phyloP scores from a whole-genome alignment of 1,140 invertebrate genomes.

The Globodera rostochiensis region DNA sequence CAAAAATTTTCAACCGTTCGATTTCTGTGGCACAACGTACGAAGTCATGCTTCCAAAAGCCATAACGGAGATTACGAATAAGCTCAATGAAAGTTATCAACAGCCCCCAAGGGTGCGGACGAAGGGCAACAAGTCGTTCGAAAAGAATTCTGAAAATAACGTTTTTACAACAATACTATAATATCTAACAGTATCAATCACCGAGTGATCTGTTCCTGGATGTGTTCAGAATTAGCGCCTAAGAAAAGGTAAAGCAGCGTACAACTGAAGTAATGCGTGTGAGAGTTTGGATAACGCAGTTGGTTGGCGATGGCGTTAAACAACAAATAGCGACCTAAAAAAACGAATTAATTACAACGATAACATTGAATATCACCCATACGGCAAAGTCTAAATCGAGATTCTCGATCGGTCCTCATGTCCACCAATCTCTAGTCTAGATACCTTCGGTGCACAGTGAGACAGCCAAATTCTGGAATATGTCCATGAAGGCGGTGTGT shows the following conservation, averaged over 20 bases:
- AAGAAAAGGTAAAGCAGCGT: slow-evolving; percentile 92
- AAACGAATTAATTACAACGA: slow-evolving; percentile 73
- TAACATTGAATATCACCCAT: slow-evolving; percentile 9
- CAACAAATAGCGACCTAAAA: slow-evolving; percentile 88
- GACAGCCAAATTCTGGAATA: slow-evolving; percentile 96
- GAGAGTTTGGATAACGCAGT: slow-evolving; percentile 94
- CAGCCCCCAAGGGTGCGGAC: slow-evolving; percentile 98
- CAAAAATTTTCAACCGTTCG: slow-evolving; percentile 38
- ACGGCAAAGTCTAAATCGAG: too few relatives aligned
- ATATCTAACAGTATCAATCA: slow-evolving; percentile 65
- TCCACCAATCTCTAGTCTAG: background rate
- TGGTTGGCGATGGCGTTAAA: slow-evolving; percentile 98
- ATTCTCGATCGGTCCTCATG: too few relatives aligned
- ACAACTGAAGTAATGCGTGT: slow-evolving; percentile 99
- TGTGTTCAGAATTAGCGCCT: slow-evolving; percentile 92
- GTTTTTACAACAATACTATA: too few relatives aligned
- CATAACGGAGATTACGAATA: slow-evolving; percentile 97
- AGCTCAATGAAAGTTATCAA: slow-evolving; percentile 98
- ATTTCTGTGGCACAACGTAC: slow-evolving; percentile 93
- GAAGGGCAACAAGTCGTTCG: slow-evolving; percentile 92
- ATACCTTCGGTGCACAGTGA: slow-evolving; percentile 92
- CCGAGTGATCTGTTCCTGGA: slow-evolving; percentile 80
- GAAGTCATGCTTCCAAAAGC: slow-evolving; percentile 98
- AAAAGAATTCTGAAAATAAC: slow-evolving; percentile 78
- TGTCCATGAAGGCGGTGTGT: slow-evolving; percentile 97